Base-by-base conservation (phyloP, 2,113 vertebrate genomes). In the Mola mola region DNA sequence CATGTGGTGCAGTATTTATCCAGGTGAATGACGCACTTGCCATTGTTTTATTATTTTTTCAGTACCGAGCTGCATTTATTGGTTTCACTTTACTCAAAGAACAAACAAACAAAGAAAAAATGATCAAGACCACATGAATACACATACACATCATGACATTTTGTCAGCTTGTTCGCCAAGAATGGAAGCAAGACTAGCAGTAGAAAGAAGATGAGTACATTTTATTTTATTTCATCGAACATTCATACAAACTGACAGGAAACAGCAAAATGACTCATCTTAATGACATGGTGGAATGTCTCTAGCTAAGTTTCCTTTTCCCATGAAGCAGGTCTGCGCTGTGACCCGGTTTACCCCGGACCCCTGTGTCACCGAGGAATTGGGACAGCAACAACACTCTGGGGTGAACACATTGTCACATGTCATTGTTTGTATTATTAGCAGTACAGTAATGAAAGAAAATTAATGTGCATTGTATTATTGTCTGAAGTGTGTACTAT, bases 331-430 rank as follows among this genome's bases (percentile, higher is more conserved):
- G 20, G 16, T 51, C 25, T 40, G 26, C 22, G 61, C 44, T 19
- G 29, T 53, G 72, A 69, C 66, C 48, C 22, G 4, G 8, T 13
- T 2, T 49, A 47, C 21, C 25, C 13, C 15, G 49, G 16, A 64
- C 64, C 55, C 38, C 51, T 53, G 38, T 56, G 48, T 60, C 47
- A 67, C 43, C 56, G 66, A 67, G 57, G 66, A 78, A 78, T 78
- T 62, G 66, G 71, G 66, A 71, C 70, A 72, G 31, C 66, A 75
- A 57, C 70, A 60, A 34, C 62, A 71, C 48, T 22, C 6, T 1
- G 31, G 65, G 65, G 41, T 49, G 42, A 78, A 67, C 25, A 1
- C 37, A 21, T 47, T 55, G 42, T 71, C 61, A 43, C 16, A 3
- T 19, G 8, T 51, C n/a, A 33, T 22, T 17, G 6, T 69, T 60